Percentiles rank a stretch among this genome's conserved stretches.
Evolutionary conservation across 2,797 vertebrate species (phyloP).

Genomic region (Anguilla obscura): DNA sequence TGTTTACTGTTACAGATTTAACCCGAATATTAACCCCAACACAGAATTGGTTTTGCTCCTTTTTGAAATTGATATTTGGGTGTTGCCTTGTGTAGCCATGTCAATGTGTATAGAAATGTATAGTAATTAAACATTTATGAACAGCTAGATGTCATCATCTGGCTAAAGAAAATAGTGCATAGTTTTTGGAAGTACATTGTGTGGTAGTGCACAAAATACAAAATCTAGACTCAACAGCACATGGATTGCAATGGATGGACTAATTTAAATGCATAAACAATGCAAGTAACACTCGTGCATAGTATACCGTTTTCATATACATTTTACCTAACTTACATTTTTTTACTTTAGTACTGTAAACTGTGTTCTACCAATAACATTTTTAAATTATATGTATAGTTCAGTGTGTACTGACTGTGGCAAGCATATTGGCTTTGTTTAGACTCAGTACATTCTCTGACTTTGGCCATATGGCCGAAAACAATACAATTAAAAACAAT

Average conservation of each 20-base stretch:
- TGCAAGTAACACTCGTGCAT: too few species aligned
- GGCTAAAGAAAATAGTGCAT: neutral
- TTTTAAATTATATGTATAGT: neutral
- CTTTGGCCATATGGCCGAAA: neutral
- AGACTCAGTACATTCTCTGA: neutral
- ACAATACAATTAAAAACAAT: neutral
- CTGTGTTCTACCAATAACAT: neutral
- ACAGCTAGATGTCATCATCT: neutral
- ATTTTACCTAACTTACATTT: too few species aligned
- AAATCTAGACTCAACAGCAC: neutral
- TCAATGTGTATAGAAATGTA: neutral
- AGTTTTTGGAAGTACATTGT: neutral
- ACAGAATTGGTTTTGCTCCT: neutral
- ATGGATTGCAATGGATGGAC: too few species aligned
- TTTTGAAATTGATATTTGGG: neutral
- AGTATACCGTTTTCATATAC: too few species aligned
- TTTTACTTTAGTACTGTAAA: neutral
- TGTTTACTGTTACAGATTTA: neutral
- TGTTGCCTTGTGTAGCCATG: neutral
- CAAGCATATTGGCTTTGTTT: constrained; percentile 4
- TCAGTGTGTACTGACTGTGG: neutral
- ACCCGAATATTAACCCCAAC: neutral
- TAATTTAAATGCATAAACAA: too few species aligned
- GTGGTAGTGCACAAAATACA: neutral
- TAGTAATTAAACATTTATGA: neutral